These are phyloP conservation scores for Allygus modestus DNA, from an alignment of 2,888 invertebrate genomes.

Conservation along the genomic window DNA sequence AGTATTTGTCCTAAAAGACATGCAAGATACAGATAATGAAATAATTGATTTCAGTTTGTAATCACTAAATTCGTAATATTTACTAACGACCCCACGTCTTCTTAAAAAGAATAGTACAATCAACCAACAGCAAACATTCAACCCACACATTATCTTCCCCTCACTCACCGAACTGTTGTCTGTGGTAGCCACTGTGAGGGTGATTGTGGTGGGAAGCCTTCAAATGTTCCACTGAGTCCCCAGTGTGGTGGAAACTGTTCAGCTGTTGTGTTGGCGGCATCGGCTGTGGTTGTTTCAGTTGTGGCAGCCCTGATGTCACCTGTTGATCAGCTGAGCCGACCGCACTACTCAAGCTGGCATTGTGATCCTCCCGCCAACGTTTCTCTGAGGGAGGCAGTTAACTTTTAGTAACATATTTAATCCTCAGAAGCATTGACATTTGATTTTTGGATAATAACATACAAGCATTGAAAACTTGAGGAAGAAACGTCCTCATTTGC, in stretches of 20 bases:
- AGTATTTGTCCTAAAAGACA: too few species aligned
- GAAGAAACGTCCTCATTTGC: too few species aligned
- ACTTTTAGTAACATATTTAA: too few species aligned
- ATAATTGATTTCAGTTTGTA: too few species aligned
- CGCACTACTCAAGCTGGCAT: background rate
- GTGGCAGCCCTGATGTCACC: slow-evolving; percentile 17
- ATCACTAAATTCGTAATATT: too few species aligned
- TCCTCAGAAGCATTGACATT: too few species aligned
- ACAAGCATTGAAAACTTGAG: too few species aligned
- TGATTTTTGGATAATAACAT: too few species aligned
- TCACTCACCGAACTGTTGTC: slow-evolving; percentile 22
- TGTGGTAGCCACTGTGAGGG: slow-evolving; percentile 27
- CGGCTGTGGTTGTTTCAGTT: slow-evolving; percentile 8
- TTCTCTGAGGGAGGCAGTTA: background rate
- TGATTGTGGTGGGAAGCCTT: slow-evolving; percentile 37
- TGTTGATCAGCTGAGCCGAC: background rate
- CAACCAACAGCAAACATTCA: too few species aligned
- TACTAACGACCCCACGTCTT: too few species aligned
- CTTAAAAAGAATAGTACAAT: too few species aligned
- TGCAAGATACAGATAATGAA: too few species aligned
- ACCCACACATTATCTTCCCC: background rate
- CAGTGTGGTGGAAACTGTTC: slow-evolving; percentile 57
- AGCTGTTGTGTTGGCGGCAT: background rate
- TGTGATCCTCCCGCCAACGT: slow-evolving; percentile 45
- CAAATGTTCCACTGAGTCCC: slow-evolving; percentile 57